A percentile compares a stretch with the other conserved stretches of the same genome.
Conservation (phyloP, 2,888 invertebrate species). For the Apodemia hepburni region DNA sequence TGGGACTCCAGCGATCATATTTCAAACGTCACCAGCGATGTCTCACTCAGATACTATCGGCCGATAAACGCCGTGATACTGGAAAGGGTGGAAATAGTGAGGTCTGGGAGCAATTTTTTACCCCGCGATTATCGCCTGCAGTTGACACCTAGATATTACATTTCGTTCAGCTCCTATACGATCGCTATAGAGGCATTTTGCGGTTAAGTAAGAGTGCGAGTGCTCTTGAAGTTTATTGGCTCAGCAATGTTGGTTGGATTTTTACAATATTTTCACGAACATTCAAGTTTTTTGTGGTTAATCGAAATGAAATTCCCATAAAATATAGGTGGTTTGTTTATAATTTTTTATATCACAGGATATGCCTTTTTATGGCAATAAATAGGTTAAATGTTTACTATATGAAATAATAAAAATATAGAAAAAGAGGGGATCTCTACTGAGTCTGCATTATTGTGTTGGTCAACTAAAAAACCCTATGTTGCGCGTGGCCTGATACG, state of each 20-base stretch:
- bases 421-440: too few relatives aligned
- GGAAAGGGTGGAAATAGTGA: conserved; percentile 72
- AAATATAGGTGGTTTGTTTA: neutral
- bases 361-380: too few relatives aligned
- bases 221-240: conserved; percentile 65
- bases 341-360: neutral
- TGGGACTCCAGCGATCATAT: conserved; percentile 77
- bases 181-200: conserved; percentile 49
- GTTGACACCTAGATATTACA: conserved; percentile 79
- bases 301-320: neutral
- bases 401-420: too few relatives aligned
- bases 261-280: conserved; percentile 16
- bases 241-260: conserved; percentile 49
- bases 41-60: conserved; percentile 79
- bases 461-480: too few relatives aligned
- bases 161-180: conserved; percentile 48
- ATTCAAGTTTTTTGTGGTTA: neutral
- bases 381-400: too few relatives aligned
- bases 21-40: conserved; percentile 79
- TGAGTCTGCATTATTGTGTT: too few relatives aligned
- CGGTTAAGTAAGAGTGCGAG: conserved; percentile 45
- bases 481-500: too few relatives aligned
- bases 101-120: conserved; percentile 68
- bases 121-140: conserved; percentile 75
- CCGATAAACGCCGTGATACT: conserved; percentile 73